Base-by-base conservation (phyloP, 1,140 invertebrate genomes). In the Galleria mellonella region DNA sequence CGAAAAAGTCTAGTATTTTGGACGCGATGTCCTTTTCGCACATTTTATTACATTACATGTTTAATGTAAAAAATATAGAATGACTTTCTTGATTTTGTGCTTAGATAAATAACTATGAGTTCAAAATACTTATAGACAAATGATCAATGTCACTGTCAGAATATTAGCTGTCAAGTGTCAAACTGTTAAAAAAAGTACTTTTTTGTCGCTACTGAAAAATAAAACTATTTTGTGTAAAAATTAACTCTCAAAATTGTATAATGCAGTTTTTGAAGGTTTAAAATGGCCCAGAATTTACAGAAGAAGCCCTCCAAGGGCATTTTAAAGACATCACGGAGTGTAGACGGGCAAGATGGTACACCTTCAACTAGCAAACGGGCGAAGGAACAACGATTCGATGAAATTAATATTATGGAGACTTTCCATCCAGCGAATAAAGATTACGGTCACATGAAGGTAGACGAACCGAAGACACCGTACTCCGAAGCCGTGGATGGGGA, bases 391-490 rank as follows among this genome's bases (percentile, higher is more conserved):
- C 95, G 97, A 89, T 99, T 97, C 90, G 98, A 99, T 88, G 98
- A 99, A 89, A 97, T 99, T 92, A 99, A 99, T 87, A 99, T 99
- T 52, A 89, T 99, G 62, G 97, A 97, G 46, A 99, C 98, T 3
- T 91, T 97, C 68, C 98, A 99, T 90, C 98, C 98, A 31, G 87
- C 94, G 17, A 97, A 97, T 75, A 99, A 99, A 88, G 98, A 99
- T 87, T 99, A 99, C 87, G 98, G 98, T 7, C 97, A 98, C 72
- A 99, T 99, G 97, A 99, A 99, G 89, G 97, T 99, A 44, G 96
- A 98, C 67, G 98, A 99, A 84, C 96, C 97, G 29, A 96, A 98
- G 87, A 99, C 98, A 7, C 98, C 98, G 1, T 99, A 93, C 71
- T 85, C 83, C 4, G 83, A 87, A 53, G 92, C 94, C 55, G 90